These are phyloP conservation scores for Sebastes alutus DNA, from an alignment of 2,797 vertebrate genomes.

Conservation along the genomic window DNA sequence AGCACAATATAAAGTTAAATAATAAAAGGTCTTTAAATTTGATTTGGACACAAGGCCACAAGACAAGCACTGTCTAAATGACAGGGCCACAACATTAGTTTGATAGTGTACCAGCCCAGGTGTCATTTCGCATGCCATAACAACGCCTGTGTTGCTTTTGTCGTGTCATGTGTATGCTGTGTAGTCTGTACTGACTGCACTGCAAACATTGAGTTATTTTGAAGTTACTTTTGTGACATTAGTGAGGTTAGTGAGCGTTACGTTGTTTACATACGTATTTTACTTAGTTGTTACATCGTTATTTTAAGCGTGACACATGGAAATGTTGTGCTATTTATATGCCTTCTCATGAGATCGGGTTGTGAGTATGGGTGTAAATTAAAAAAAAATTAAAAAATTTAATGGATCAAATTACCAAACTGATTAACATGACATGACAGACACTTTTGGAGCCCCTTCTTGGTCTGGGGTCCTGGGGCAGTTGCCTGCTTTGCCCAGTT, in stretches of 20 bases:
- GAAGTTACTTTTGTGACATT: too few relatives aligned
- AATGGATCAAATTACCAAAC: not conserved
- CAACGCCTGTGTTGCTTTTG: too few relatives aligned
- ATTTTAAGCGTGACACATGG: too few relatives aligned
- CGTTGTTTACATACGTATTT: too few relatives aligned
- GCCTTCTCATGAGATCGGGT: too few relatives aligned
- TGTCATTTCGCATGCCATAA: too few relatives aligned
- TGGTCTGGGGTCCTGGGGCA: not conserved
- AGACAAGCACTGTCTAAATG: not conserved
- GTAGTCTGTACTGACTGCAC: too few relatives aligned
- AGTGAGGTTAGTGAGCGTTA: not conserved
- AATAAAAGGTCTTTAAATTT: not conserved
- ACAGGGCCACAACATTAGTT: not conserved
- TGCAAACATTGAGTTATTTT: too few relatives aligned
- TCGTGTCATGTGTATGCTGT: rapidly evolving
- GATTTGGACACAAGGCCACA: not conserved
- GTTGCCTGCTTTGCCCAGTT: not conserved
- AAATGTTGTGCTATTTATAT: too few relatives aligned
- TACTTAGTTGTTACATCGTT: too few relatives aligned
- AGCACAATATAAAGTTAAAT: not conserved
- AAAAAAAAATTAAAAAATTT: rapidly evolving
- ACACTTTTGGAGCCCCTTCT: not conserved
- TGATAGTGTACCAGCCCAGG: too few relatives aligned
- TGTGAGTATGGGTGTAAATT: not conserved
- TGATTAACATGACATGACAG: not conserved